phyloP scores from a whole-genome alignment of 2,797 vertebrate genomes.

The Channa striata region DNA sequence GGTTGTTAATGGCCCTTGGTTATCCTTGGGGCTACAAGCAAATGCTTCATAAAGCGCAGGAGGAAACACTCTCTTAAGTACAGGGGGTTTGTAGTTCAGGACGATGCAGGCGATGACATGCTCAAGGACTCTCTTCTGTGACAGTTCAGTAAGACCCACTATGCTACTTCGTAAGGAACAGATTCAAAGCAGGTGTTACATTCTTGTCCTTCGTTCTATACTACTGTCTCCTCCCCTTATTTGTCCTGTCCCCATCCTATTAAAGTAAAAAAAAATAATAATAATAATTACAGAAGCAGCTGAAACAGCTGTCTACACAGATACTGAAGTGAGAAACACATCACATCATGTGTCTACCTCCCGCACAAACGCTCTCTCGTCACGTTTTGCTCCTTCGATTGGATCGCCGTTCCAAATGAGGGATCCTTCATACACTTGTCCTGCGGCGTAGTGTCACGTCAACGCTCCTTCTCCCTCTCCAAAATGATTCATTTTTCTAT shows the following conservation, averaged over 20 bases:
- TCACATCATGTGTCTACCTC: slow-evolving; percentile 41
- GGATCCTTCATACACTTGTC: slow-evolving; percentile 71
- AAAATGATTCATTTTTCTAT: slow-evolving; percentile 94
- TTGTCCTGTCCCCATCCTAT: slow-evolving; percentile 9
- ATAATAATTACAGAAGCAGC: slow-evolving; percentile 59
- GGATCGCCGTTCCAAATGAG: slow-evolving; percentile 73
- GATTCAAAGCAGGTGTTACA: slow-evolving; percentile 29
- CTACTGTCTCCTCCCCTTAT: not conserved
- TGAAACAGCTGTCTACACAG: slow-evolving; percentile 49
- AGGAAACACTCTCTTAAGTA: slow-evolving; percentile 32
- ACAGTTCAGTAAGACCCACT: slow-evolving; percentile 14
- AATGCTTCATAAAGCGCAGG: slow-evolving; percentile 15
- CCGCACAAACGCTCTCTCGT: not conserved
- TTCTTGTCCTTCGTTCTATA: slow-evolving; percentile 7
- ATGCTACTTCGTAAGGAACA: slow-evolving; percentile 32
- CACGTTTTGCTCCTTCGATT: slow-evolving; percentile 39
- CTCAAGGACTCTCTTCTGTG: slow-evolving; percentile 12
- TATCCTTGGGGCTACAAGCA: slow-evolving; percentile 41
- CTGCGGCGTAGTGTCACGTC: slow-evolving; percentile 59
- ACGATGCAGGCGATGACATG: slow-evolving; percentile 15
- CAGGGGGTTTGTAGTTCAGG: slow-evolving; percentile 25
- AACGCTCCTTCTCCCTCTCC: slow-evolving; percentile 74
- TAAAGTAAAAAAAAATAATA: slow-evolving; percentile 52
- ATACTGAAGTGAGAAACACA: slow-evolving; percentile 50
- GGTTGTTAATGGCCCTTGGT: slow-evolving; percentile 40